Base-by-base conservation (phyloP, 1,140 invertebrate genomes). In the Drosophila nigromelanica region DNA sequence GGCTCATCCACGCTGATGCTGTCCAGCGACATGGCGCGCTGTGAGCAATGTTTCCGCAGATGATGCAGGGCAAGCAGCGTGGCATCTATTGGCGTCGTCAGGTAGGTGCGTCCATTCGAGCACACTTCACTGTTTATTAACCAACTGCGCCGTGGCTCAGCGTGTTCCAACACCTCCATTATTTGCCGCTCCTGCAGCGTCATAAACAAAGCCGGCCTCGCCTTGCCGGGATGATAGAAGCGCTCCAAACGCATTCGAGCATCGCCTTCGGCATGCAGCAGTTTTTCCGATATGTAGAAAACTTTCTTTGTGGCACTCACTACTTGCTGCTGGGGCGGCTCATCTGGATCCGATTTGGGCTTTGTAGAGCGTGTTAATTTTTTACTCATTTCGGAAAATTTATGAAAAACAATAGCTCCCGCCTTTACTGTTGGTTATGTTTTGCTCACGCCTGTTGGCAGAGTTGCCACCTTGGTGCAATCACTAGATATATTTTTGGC, bases 71-170 rank as follows among this genome's bases (percentile, higher is more conserved):
- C 94, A 89, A 96, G 92, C 91, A 96, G 95, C 59, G 96, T 93
- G 33, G 95, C 94, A 92, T 97, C 95, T 42, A 96, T 92, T 3
- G 95, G 95, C 39, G 95, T 95, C 11, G 94, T 94, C 40, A 96
- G 92, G 63, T 95, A 93, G 78, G 96, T 93, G 85, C 94, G 95
- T 24, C 95, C 95, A 93, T 96, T 95, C 47, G 95, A 95, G 91
- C 95, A 95, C 0, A 96, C 95, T 79, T 94, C 93, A 59, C 95
- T 94, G 79, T 95, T 93, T 30, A 96, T 93, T 63, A 96, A 94
- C 95, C 95, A 96, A 14, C 95, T 95, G 61, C 95, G 93, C 68
- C 94, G 93, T 21, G 93, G 93, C 81, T 96, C 95, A 35, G 93
- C 93, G 72, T 95, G 96, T 40, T 95, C 95, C 47, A 95, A 80